Base-by-base conservation (phyloP, 1,140 invertebrate genomes). In the Drosophila funebris region DNA sequence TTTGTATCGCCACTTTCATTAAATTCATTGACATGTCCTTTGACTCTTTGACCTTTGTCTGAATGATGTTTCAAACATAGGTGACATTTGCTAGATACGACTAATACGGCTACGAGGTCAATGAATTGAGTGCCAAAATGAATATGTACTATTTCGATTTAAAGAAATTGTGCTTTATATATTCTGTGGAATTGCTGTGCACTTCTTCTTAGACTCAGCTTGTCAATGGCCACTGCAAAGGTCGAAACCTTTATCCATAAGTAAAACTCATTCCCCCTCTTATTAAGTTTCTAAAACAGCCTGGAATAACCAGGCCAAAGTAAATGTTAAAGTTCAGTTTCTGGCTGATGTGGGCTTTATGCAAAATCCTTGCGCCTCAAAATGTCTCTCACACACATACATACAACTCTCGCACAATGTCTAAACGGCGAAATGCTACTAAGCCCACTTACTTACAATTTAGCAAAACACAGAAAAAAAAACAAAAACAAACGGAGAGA, bases 401-500 rank as follows among this genome's bases (percentile, higher is more conserved):
- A 53, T 33, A 31, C 33, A 29, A 54, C 52, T 39, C 36, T 22
- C 33, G 20, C 66, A 63, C 72, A 54, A 41, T 9, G 46, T 27
- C 83, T 87, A 88, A 88, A 87, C 64, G 82, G 75, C 78, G 54
- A 85, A 85, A 88, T 87, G 83, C 83, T 83, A 87, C 83, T 87
- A 88, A 87, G 83, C 83, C 83, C 83, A 87, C 83, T 87, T 87
- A 87, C 83, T 87, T 87, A 87, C 83, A 88, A 88, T 87, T 87
- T 87, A 88, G 83, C 83, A 58, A 73, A 66, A 56, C 58, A 60
- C 60, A 82, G 73, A 85, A 85, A 66, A 63, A 56, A 63, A 41
- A 69, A 39, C 50, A 43, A 56, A 16, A 16, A n/a, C 16, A 44
- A 66, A 66, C 63, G 22, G 66, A 63, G 63, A 70, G 64, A 66